A percentile compares a stretch with the other conserved stretches of the same genome.
These are phyloP conservation scores for Drosophila stalkeri DNA, from an alignment of 2,888 invertebrate species.

Conservation along the genomic window DNA sequence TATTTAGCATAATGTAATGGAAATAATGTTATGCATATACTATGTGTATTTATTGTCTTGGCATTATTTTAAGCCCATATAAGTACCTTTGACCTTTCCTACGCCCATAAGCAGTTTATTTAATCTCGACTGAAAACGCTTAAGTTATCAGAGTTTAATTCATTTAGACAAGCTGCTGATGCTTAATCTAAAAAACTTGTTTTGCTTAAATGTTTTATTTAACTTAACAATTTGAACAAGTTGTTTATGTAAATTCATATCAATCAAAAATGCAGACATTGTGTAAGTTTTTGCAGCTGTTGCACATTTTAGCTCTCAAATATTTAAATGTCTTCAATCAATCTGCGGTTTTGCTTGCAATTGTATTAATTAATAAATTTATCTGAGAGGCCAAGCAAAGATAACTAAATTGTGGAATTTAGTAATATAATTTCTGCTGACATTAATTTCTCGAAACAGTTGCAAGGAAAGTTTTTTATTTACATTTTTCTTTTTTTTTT, in stretches of 20 bases:
- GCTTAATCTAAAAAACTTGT: neutral
- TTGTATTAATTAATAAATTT: neutral
- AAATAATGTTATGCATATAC: no score
- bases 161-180: neutral
- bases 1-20: no score
- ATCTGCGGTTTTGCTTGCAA: no score
- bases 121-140: neutral
- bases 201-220: neutral
- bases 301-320: neutral
- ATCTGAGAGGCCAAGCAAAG: neutral
- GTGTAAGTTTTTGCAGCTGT: neutral
- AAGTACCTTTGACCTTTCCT: neutral
- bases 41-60: no score
- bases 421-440: neutral
- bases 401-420: neutral
- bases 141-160: neutral
- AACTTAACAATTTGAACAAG: neutral
- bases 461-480: neutral
- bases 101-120: neutral
- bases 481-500: neutral
- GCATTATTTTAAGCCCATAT: no score
- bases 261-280: neutral
- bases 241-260: neutral
- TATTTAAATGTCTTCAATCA: neutral
- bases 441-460: neutral